Conservation (phyloP, 2,113 vertebrate species). For the Salminus brasiliensis region DNA sequence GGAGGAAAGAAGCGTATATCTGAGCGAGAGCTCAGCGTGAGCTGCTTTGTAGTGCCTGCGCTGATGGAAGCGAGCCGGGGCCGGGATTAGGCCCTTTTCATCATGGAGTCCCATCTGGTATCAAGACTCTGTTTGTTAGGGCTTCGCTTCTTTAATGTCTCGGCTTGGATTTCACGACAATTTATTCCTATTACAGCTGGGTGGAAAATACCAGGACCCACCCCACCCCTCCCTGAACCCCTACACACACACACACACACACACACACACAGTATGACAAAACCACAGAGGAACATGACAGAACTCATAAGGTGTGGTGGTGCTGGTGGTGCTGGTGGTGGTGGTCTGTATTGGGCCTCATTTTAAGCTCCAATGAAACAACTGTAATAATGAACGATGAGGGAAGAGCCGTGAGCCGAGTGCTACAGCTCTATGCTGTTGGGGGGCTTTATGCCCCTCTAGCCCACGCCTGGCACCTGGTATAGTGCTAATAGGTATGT, state of each 20-base stretch:
- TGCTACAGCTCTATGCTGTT: too few species aligned
- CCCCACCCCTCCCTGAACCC: slow-evolving; percentile 64
- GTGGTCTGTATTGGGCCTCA: slow-evolving; percentile 87
- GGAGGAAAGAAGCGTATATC: slow-evolving; percentile 83
- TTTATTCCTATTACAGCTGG: slow-evolving; percentile 96
- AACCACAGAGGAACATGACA: slow-evolving; percentile 71
- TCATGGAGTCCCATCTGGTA: slow-evolving; percentile 99
- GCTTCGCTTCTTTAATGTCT: slow-evolving; percentile 96
- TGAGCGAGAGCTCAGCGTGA: slow-evolving; percentile 84
- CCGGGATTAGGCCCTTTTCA: slow-evolving; percentile 98
- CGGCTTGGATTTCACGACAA: slow-evolving; percentile 96
- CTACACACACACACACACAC: slow-evolving; percentile 27
- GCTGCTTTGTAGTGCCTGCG: slow-evolving; percentile 89
- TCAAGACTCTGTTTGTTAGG: slow-evolving; percentile 96
- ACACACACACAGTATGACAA: slow-evolving; percentile 58
- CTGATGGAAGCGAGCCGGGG: slow-evolving; percentile 94
- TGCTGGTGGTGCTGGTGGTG: too few species aligned
- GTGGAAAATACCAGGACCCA: slow-evolving; percentile 87
- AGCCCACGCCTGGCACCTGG: too few species aligned
- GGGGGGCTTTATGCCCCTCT: too few species aligned
- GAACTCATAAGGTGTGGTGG: slow-evolving; percentile 72
- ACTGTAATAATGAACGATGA: slow-evolving; percentile 96
- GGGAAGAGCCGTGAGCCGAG: slow-evolving; percentile 91
- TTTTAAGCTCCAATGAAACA: slow-evolving; percentile 88
- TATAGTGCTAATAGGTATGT: too few species aligned